Percentiles rank a stretch among this genome's conserved stretches.
phyloP scores from a whole-genome alignment of 2,797 vertebrate species.

The Kryptolebias ocellatus region DNA sequence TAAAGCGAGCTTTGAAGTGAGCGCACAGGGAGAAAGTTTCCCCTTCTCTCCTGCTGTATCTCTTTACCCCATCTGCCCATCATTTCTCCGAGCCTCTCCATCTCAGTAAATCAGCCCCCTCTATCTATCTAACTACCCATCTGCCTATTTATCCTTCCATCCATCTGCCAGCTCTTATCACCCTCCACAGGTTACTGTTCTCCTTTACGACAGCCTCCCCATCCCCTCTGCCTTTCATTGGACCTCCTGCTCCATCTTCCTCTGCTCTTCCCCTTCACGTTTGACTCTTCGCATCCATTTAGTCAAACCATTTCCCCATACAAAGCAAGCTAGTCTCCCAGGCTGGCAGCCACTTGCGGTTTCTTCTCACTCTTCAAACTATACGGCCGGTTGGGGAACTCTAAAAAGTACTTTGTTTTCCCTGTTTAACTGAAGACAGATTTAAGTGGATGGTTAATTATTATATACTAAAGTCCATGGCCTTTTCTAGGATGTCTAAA shows the following conservation, averaged over 20 bases:
- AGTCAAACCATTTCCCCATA: conserved; percentile 9
- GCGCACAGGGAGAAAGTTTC: conserved; percentile 47
- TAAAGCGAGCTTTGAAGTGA: conserved; percentile 47
- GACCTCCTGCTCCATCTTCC: conserved; percentile 31
- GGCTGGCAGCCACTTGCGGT: conserved; percentile 46
- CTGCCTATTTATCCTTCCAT: conserved; percentile 70
- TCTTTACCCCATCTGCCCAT: conserved; percentile 64
- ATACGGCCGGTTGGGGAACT: conserved; percentile 27
- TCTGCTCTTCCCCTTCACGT: conserved; percentile 25
- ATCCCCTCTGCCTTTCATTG: conserved; percentile 20
- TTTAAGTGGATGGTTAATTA: conserved; percentile 58
- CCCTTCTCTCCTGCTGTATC: conserved; percentile 55
- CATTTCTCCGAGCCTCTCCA: conserved; percentile 59
- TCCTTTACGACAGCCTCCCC: conserved; percentile 57
- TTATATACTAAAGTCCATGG: neutral
- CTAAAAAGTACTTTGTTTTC: conserved; percentile 41
- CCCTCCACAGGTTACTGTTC: conserved; percentile 72
- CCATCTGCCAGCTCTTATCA: conserved; percentile 72
- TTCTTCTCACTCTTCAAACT: conserved; percentile 54
- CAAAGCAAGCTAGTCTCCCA: conserved; percentile 45
- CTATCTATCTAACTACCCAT: conserved; percentile 72
- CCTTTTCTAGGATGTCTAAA: neutral
- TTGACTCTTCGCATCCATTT: conserved; percentile 55
- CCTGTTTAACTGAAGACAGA: conserved; percentile 43
- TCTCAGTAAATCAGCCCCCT: conserved; percentile 58